Conservation (phyloP, 2,113 vertebrate species). For the Onychostruthus taczanowskii region DNA sequence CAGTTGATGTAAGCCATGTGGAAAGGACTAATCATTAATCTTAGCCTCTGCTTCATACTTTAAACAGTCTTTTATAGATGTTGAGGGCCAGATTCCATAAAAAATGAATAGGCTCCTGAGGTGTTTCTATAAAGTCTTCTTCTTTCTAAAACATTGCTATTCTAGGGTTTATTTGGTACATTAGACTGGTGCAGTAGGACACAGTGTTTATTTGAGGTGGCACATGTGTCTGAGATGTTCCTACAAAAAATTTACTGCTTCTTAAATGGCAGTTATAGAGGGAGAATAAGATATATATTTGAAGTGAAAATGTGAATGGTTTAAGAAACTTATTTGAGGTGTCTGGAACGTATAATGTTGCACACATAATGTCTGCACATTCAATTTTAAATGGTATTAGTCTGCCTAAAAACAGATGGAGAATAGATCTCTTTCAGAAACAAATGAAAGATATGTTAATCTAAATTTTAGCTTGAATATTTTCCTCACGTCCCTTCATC, state of each 20-base stretch:
- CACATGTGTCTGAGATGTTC: neutral
- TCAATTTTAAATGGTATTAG: neutral
- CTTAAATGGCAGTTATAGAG: neutral
- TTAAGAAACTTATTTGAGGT: neutral
- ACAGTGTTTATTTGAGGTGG: neutral
- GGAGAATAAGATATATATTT: neutral
- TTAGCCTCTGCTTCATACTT: neutral
- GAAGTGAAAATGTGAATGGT: neutral
- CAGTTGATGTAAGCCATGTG: neutral
- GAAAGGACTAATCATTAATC: constrained; percentile 2
- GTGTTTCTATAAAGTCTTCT: neutral
- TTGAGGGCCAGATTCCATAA: neutral
- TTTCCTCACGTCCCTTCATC: neutral
- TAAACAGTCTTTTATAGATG: neutral
- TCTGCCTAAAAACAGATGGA: neutral
- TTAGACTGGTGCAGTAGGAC: neutral
- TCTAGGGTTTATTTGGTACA: neutral
- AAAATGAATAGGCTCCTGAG: neutral
- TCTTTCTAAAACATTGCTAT: neutral
- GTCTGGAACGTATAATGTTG: neutral
- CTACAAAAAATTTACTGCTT: neutral
- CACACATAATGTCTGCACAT: neutral
- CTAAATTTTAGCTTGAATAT: neutral
- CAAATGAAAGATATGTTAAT: neutral
- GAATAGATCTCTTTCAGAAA: neutral